Conservation (phyloP, 53 echinoderm and acorn worm species). For the Temnopleurus reevesii region DNA sequence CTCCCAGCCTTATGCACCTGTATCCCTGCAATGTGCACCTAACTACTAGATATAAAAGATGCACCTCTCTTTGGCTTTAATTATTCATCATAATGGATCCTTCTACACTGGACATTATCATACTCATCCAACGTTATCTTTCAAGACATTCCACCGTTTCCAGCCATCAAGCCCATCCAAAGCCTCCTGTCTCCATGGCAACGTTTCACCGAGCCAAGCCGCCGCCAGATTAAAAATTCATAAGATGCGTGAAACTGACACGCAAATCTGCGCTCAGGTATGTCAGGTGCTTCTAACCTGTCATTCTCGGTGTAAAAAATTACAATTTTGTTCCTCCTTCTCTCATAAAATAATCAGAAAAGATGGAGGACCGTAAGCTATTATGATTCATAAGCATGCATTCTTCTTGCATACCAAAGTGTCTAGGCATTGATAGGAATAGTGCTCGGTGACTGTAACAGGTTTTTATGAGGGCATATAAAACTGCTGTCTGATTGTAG, state of each 20-base stretch:
- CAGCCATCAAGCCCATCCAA: not conserved
- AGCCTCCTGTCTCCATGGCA: not conserved
- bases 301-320: slow-evolving; percentile 2
- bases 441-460: not conserved
- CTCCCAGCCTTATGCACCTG: too few relatives aligned
- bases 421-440: not conserved
- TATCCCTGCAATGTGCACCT: too few relatives aligned
- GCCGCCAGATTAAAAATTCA: slow-evolving; percentile 11
- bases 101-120: not conserved
- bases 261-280: slow-evolving; percentile 17
- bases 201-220: not conserved
- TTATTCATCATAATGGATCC: slow-evolving; percentile 11
- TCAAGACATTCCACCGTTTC: not conserved
- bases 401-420: not conserved
- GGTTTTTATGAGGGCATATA: not conserved
- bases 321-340: not conserved
- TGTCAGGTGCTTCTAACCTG: slow-evolving; percentile 35
- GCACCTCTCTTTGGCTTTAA: not conserved
- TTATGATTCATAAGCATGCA: slow-evolving; percentile 30
- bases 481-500: not conserved
- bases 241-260: slow-evolving; percentile 40
- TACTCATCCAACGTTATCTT: not conserved
- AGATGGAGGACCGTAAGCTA: not conserved
- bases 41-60: too few relatives aligned
- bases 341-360: not conserved